Conservation (phyloP, 2,797 vertebrate species). For the Liparis tanakae region DNA sequence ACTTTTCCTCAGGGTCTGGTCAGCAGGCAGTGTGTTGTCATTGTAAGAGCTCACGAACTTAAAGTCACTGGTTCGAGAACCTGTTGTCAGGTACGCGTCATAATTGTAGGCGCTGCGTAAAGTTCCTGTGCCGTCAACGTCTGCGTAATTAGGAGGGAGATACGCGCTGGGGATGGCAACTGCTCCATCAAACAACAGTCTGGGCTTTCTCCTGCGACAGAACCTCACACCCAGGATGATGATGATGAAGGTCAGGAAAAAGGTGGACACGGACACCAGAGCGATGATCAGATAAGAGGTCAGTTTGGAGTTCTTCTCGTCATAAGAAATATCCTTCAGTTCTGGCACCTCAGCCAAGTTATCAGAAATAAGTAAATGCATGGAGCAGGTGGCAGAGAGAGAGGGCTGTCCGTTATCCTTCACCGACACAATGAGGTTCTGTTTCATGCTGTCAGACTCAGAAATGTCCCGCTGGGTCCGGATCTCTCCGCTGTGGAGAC, state of each 20-base stretch:
- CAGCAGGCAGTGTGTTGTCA: constrained; percentile 59
- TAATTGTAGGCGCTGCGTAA: constrained; percentile 55
- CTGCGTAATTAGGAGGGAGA: constrained; percentile 77
- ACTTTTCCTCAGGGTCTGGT: constrained; percentile 53
- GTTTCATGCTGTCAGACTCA: constrained; percentile 73
- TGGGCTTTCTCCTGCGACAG: constrained; percentile 38
- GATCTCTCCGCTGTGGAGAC: constrained; percentile 57
- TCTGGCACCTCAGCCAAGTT: constrained; percentile 59
- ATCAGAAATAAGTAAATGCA: constrained; percentile 55
- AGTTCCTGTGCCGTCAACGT: constrained; percentile 72
- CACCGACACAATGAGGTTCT: constrained; percentile 76
- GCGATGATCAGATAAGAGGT: constrained; percentile 63
- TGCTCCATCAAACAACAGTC: constrained; percentile 57
- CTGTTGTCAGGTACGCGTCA: constrained; percentile 69
- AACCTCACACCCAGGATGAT: constrained; percentile 63
- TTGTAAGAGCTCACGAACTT: constrained; percentile 62
- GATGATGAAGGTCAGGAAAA: constrained; percentile 70
- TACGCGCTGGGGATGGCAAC: constrained; percentile 65
- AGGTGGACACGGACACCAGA: constrained; percentile 73
- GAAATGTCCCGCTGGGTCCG: constrained; percentile 64
- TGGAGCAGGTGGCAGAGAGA: constrained; percentile 54
- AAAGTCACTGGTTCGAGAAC: constrained; percentile 71
- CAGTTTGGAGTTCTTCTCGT: constrained; percentile 46
- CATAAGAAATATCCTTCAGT: constrained; percentile 51
- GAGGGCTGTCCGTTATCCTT: constrained; percentile 75